These are phyloP conservation scores for Tetheella fluctuosa DNA, from an alignment of 2,888 invertebrate species.

Conservation along the genomic window DNA sequence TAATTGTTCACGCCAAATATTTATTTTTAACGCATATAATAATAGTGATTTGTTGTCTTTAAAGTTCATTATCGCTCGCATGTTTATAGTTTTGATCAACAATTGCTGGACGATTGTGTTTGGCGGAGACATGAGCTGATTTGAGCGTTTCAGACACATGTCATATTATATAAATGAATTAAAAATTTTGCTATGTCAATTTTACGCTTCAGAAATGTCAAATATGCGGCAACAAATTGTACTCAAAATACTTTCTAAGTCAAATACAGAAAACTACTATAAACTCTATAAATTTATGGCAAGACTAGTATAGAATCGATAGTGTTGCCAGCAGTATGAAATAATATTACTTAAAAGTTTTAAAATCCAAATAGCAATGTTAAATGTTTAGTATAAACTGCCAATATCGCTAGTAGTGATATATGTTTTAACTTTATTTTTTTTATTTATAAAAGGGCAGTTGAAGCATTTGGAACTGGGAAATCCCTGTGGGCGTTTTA, in stretches of 20 bases:
- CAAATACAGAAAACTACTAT: neutral
- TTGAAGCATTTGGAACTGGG: slow-evolving; percentile 45
- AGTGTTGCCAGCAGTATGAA: slow-evolving; percentile 11
- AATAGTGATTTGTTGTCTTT: slow-evolving; percentile 16
- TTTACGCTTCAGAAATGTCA: neutral
- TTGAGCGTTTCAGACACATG: slow-evolving; percentile 14
- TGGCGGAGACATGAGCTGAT: slow-evolving; percentile 33
- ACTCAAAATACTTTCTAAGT: neutral
- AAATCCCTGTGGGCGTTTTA: slow-evolving; percentile 40
- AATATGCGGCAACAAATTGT: neutral
- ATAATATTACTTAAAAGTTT: slow-evolving; percentile 21
- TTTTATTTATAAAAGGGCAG: slow-evolving; percentile 39
- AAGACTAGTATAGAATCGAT: neutral
- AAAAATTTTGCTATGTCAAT: slow-evolving; percentile 11
- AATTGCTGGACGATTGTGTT: slow-evolving; percentile 59
- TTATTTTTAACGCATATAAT: slow-evolving; percentile 14
- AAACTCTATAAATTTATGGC: neutral
- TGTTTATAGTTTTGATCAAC: slow-evolving; percentile 21
- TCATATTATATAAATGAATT: slow-evolving; percentile 15
- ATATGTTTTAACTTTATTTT: slow-evolving; percentile 34
- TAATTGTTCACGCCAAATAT: slow-evolving; percentile 25
- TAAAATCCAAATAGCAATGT: slow-evolving; percentile 18
- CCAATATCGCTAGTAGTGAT: slow-evolving; percentile 52
- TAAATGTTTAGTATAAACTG: slow-evolving; percentile 41
- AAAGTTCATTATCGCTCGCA: slow-evolving; percentile 26